These are phyloP conservation scores for Bucorvus abyssinicus DNA, from an alignment of 2,797 vertebrate species.

Conservation along the genomic window DNA sequence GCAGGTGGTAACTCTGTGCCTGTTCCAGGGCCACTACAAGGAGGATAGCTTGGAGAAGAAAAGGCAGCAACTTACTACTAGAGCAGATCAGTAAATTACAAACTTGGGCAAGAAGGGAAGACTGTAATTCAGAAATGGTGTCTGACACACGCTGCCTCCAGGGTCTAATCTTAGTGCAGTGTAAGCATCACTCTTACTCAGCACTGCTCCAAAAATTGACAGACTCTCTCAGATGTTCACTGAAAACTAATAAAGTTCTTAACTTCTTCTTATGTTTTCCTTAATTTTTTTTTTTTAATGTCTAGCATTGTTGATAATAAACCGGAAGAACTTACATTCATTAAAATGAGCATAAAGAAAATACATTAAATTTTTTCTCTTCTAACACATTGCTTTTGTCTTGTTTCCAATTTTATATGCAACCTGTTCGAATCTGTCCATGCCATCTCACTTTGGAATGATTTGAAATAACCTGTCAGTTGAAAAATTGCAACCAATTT, in stretches of 20 bases:
- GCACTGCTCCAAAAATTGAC: neutral
- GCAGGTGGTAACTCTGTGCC: accelerated
- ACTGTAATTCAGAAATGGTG: neutral
- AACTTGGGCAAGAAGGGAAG: neutral
- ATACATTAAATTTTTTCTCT: neutral
- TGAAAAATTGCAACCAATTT: neutral
- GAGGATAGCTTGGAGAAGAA: neutral
- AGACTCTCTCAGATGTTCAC: neutral
- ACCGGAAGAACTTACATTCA: neutral
- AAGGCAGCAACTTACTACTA: neutral
- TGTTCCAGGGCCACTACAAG: neutral
- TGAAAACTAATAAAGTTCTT: neutral
- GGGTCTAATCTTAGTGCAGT: neutral
- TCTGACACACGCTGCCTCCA: neutral
- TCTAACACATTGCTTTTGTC: neutral
- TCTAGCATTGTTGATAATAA: neutral
- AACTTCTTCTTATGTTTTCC: neutral
- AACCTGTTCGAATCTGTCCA: neutral
- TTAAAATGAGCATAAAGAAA: neutral
- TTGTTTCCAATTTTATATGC: neutral
- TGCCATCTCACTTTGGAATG: neutral
- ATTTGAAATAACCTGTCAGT: neutral
- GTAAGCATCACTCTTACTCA: neutral
- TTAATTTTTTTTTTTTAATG: neutral
- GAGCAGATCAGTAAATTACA: neutral